Evolutionary conservation across 2,888 invertebrate genomes (phyloP), one percentile per base, ranked within the genome.

Genomic region (Smittia aterrima): DNA sequence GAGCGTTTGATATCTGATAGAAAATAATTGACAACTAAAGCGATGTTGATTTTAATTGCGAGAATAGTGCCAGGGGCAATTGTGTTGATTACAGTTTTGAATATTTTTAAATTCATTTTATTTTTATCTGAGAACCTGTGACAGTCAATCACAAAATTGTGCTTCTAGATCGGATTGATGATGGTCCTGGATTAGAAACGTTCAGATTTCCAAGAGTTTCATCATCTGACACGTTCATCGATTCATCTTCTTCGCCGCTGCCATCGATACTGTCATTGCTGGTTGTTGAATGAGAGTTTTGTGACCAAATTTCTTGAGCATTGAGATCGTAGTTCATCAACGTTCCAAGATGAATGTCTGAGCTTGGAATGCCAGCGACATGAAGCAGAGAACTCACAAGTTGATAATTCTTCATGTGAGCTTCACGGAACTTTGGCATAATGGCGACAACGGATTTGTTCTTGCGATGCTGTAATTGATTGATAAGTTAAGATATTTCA

Each of bases 401-500:
- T 24, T 72, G 72, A 62, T 62, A 72, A 40, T 25, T 54, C 9
- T 27, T 62, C n/a, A 18, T 32, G n/a, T 54, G 27, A 32, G 32
- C 54, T 72, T 72, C 54, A 27, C 62, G 72, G 32, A 38, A 20
- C 9, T 54, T 72, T 58, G 72, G 72, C 9, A 72, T 32, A 7
- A 72, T 62, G 3, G 20, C 7, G n/a, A 27, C 13, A n/a, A 72
- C 22, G n/a, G 54, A 32, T 54, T 62, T 38, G 32, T 72, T 72
- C 38, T 72, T 72, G 20, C 58, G 62, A 25, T 72, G 72, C 24
- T 72, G 22, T 20, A 47, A 47, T 47, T 47, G 32, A 32, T 32
- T 32, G 32, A 47, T n/a, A 47, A 47, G 16, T 47, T 47, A 47
- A 47, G 9, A 32, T 32, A 32, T 32, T 32, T 32, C 32, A 32